Evolutionary conservation across 2,888 invertebrate species (phyloP), one percentile per base, ranked within the genome.

Genomic region (Ryuthela nishihirai): DNA sequence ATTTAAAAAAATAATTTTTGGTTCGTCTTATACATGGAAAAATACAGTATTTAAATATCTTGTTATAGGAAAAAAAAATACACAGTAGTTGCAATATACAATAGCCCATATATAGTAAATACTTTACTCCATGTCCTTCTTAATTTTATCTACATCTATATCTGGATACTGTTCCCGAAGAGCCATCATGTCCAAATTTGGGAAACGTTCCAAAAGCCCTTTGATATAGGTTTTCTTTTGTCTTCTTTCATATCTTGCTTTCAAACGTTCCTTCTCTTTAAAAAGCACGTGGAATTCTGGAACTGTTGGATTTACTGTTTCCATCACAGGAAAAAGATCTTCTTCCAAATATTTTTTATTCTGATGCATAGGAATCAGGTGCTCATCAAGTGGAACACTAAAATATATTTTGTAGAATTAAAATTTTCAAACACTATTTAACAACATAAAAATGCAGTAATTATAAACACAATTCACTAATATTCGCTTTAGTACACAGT

Each of bases 151-250:
- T 44, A 91, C 75, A 72, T 91, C 80, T 4, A 88, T 84, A 70
- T 82, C 74, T 4, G 92, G 90, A 74, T 83, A 92, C 69, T 85
- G 80, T 58, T 81, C 77, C 71, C 83, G 82, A 20, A 92, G 70
- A 48, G 82, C 77, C 54, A 84, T 82, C 72, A 83, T 72, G 70
- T 88, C 85, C 73, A 87, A 75, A 70, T 90, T 79, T 1, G 90
- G 90, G 74, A 86, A 90, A 36, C 83, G 79, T 64, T 84, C 84
- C 21, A 91, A 69, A 49, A 88, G 60, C n/a, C 61, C 44, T 43
- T 67, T 62, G 2, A 74, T 76, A 26, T 70, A 67, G 32, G 66
- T 70, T 10, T 26, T 64, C 0, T 72, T 60, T 15, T 68, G 69
- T 9, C 29, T 53, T 23, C 34, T 46, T 17, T 41, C 5, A 7